Conservation (phyloP, 2,888 invertebrate genomes). For the Tipula vernalis region DNA sequence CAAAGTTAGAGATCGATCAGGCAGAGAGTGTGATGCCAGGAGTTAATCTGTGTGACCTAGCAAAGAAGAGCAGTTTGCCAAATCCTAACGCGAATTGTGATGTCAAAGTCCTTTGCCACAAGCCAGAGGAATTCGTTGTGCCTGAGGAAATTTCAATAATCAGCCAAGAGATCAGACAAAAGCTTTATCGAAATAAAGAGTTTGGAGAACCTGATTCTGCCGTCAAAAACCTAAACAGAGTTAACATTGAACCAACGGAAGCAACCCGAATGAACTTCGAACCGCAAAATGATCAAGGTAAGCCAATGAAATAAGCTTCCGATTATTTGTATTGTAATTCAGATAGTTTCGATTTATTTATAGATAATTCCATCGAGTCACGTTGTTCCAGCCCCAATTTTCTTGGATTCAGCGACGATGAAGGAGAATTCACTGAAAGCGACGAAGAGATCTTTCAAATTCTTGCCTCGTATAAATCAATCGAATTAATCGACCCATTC, state of each 20-base stretch:
- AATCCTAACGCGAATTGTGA: no score
- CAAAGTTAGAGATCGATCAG: no score
- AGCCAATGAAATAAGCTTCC: not conserved
- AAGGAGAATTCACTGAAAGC: not conserved
- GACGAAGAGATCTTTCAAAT: not conserved
- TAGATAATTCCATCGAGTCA: not conserved
- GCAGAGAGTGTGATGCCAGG: no score
- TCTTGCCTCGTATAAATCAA: not conserved
- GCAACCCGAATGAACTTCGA: not conserved
- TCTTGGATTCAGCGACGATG: not conserved
- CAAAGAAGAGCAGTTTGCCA: no score
- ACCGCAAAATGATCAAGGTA: not conserved
- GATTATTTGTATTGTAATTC: not conserved
- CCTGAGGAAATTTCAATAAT: no score
- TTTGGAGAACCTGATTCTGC: no score
- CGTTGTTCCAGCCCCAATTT: not conserved
- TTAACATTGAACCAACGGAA: not conserved
- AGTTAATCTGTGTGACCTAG: no score
- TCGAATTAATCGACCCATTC: not conserved
- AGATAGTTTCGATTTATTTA: not conserved
- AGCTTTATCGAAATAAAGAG: no score
- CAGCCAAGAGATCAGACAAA: no score
- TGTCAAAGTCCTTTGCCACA: no score
- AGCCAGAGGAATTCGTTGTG: no score
- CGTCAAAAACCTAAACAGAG: no score